Evolutionary conservation across 2,113 vertebrate genomes (phyloP), one percentile per base, ranked within the genome.

Genomic region (Seriola dumerili): DNA sequence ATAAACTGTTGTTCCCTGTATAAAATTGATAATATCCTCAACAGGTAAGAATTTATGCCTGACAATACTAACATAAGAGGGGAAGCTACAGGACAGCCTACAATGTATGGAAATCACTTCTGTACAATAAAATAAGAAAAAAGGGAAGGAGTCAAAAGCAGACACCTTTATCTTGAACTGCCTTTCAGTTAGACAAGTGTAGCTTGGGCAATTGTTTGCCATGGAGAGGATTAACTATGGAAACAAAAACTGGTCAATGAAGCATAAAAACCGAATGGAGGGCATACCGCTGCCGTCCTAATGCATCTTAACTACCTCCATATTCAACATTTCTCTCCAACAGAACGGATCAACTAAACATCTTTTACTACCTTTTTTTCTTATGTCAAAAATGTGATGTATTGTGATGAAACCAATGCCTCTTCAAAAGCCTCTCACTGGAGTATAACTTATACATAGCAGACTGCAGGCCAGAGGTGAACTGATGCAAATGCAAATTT

Each of bases 171-270:
- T 71, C 54, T 77, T 78, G 9, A 78, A 77, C 71, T 63, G 73
- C 78, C 25, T 25, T 62, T 77, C 34, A 77, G 52, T 25, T 7
- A 62, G 67, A 73, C 57, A 57, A 74, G 19, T 46, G 64, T 12
- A 36, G 79, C 72, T 74, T 69, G 23, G 71, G 68, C 23, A 61
- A 72, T 75, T 85, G 74, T 90, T 50, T 59, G 42, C 44, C 17
- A 34, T 25, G 21, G 40, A 78, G 48, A 67, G 36, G 11, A 63
- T 57, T 34, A 78, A 76, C 80, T 79, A 85, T 87, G 55, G 70
- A 78, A 71, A 38, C 71, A 86, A 80, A 82, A 68, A 76, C 2
- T 2, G 50, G 29, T 59, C 64, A 84, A 70, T 29, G 68, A 77
- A 83, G 75, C 75, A 75, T 36, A n/a, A 80, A 71, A 81, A 50